Conservation (phyloP, 2,113 vertebrate genomes). For the Mormyrus lacerda region DNA sequence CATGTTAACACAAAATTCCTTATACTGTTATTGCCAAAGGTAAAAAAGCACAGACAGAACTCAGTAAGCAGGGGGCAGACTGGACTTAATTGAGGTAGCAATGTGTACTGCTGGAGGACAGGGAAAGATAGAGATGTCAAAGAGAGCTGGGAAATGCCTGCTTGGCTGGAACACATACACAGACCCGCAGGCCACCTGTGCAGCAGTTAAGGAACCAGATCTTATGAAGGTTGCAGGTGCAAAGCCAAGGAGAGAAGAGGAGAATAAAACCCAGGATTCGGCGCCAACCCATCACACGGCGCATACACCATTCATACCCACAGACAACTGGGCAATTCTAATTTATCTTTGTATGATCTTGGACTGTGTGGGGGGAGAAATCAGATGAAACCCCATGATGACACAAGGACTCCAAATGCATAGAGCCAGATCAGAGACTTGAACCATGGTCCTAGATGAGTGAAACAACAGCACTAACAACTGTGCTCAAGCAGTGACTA, state of each 20-base stretch:
- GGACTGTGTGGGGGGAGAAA: not conserved
- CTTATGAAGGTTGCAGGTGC: not conserved
- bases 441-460: not conserved
- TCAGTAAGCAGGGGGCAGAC: not conserved
- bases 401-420: not conserved
- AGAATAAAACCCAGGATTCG: not conserved
- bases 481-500: not conserved
- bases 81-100: not conserved
- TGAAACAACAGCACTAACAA: not conserved
- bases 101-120: not conserved
- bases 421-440: not conserved
- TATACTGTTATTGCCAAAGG: not conserved
- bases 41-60: not conserved
- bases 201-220: not conserved
- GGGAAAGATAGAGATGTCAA: not conserved
- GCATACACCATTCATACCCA: not conserved
- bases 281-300: not conserved
- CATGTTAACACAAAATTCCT: not conserved
- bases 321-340: not conserved
- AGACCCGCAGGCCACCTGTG: not conserved
- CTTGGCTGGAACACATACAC: not conserved
- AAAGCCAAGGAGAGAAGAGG: not conserved
- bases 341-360: not conserved
- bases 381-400: not conserved
- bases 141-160: not conserved